Evolutionary conservation across 2,888 invertebrate species (phyloP), one percentile per base, ranked within the genome.

Genomic region (Papilio demoleus): DNA sequence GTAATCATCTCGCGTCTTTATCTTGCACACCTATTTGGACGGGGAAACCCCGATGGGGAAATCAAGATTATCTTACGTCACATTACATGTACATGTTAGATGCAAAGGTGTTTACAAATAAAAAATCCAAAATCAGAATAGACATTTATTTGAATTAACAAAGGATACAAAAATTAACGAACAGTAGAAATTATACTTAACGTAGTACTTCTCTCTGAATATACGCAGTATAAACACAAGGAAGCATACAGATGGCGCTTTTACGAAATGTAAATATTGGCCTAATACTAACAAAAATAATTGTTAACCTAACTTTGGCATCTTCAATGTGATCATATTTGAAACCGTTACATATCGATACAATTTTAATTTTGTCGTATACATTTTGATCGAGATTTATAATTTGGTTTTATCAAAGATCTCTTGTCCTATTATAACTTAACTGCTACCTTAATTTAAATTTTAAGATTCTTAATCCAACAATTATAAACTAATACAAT

Each of bases 161-260:
- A n/a, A 70, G 71, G 4, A 75, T 74, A 58, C 60, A 68, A 14
- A 74, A 62, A 67, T 67, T 42, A 63, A 68, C n/a, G 73, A 45
- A 65, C n/a, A 58, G 34, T 58, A 56, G 27, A 65, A 38, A 38
- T 24, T 14, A 42, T 66, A 42, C 59, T 62, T 12, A 77, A 81
- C 40, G 78, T 79, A 71, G 82, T 75, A 79, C 88, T 90, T 89
- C 80, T 81, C 92, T 92, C 90, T 89, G 88, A 84, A 87, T 92
- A 90, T 90, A 90, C 80, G 17, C 1, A 70, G 80, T 89, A 90
- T 91, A 91, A 78, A 74, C 88, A 87, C 90, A 92, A 92, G 91
- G 79, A 90, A 92, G 90, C 82, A 84, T 81, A 77, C n/a, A 50
- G 36, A 70, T 79, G 83, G 40, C 22, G 14, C 34, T 84, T 87